These are phyloP conservation scores for Zosterops japonicus DNA, from an alignment of 2,113 vertebrate genomes.

Conservation along the genomic window DNA sequence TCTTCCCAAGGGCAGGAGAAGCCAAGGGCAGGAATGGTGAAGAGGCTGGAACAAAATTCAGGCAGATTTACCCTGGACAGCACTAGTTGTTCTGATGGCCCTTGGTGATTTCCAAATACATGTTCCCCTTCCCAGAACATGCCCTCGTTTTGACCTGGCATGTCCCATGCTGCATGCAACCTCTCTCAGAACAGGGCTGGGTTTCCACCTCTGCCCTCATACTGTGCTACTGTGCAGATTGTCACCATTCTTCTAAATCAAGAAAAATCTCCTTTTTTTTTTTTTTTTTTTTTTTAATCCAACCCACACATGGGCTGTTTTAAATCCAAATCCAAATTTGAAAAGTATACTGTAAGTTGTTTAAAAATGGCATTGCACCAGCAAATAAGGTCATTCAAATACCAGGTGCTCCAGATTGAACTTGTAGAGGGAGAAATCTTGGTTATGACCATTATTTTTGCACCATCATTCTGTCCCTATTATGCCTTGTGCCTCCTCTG, in stretches of 20 bases:
- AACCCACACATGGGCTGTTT: not conserved
- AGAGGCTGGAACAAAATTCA: not conserved
- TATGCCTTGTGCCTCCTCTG: not conserved
- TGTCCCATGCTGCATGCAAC: not conserved
- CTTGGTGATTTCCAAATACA: not conserved
- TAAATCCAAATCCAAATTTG: not conserved
- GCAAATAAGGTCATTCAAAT: not conserved
- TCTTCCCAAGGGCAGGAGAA: not conserved
- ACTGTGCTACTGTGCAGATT: not conserved
- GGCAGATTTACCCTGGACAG: not conserved
- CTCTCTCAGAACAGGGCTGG: not conserved
- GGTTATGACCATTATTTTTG: not conserved
- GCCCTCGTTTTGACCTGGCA: not conserved
- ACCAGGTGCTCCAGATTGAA: not conserved
- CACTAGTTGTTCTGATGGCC: not conserved
- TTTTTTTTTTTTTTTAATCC: not conserved
- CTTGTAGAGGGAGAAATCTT: not conserved
- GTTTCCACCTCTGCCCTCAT: not conserved
- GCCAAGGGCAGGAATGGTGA: not conserved
- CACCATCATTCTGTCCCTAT: not conserved
- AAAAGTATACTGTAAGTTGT: not conserved
- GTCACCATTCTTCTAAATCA: not conserved
- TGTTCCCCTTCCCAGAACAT: not conserved
- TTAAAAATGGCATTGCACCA: not conserved
- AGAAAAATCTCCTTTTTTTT: not conserved